Conservation (phyloP, 2,888 invertebrate genomes). For the Drosophila nr. fundita region DNA sequence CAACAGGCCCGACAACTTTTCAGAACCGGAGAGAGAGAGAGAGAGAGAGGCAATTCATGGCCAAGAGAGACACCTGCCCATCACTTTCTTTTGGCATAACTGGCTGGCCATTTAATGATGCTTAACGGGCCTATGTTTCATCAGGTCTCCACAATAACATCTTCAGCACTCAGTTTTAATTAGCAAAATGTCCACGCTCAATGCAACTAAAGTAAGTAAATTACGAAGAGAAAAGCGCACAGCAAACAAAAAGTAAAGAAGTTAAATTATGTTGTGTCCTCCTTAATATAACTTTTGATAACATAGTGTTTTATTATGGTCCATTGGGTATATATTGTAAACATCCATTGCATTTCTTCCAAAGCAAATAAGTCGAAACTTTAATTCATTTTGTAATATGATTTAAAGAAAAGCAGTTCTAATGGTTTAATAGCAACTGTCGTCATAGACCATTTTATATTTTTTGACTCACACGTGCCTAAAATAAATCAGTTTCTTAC, state of each 20-base stretch:
- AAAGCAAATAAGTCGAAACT: conserved; percentile 4
- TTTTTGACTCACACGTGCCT: conserved; percentile 46
- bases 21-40: conserved; percentile 47
- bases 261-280: not conserved
- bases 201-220: conserved; percentile 62
- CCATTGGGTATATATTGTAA: too few species aligned
- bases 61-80: conserved; percentile 42
- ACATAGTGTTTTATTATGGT: not conserved
- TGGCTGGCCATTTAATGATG: conserved; percentile 22
- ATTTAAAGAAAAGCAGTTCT: conserved; percentile 16
- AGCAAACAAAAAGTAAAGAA: conserved; percentile 3
- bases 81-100: conserved; percentile 73
- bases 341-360: not conserved
- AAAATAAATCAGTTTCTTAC: not conserved
- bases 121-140: conserved; percentile 33
- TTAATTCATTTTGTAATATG: not conserved
- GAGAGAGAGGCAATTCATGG: conserved; percentile 4
- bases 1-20: conserved; percentile 72
- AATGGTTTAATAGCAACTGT: conserved; percentile 31
- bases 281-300: not conserved
- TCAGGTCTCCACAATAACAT: conserved; percentile 12
- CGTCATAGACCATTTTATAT: conserved; percentile 32
- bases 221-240: conserved; percentile 58
- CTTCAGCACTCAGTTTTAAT: conserved; percentile 62
- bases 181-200: conserved; percentile 55